Percentiles rank a stretch among this genome's conserved stretches.
Conservation (phyloP, 2,888 invertebrate genomes). For the Priocnemis perturbator region DNA sequence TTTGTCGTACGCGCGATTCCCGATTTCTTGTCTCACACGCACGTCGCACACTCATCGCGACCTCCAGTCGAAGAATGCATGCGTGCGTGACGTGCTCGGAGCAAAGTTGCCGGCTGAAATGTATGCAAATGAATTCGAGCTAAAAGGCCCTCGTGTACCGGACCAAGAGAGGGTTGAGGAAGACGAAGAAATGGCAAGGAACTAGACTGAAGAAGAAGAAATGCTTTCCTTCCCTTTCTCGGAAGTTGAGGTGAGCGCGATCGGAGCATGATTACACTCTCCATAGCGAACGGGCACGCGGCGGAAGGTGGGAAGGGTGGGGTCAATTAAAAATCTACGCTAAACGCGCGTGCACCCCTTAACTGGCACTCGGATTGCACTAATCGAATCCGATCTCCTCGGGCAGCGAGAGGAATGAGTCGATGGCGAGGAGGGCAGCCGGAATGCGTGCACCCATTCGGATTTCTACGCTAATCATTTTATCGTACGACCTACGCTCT, state of each 20-base stretch:
- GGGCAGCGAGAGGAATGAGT: constrained; percentile 2
- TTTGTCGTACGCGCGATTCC: too few species aligned
- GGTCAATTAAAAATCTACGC: constrained; percentile 55
- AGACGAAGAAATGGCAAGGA: neutral
- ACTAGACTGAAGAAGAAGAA: constrained; percentile 1
- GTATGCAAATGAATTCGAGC: constrained; percentile 59
- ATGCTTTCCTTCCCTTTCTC: too few species aligned
- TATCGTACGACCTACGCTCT: constrained; percentile 48
- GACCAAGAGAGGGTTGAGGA: neutral
- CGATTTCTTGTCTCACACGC: too few species aligned
- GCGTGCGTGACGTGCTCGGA: constrained; percentile 45
- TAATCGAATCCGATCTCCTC: constrained; percentile 33
- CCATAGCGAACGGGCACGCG: neutral
- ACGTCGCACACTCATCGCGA: too few species aligned
- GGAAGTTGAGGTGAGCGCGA: too few species aligned
- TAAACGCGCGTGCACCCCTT: constrained; percentile 37
- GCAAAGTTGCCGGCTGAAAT: constrained; percentile 23
- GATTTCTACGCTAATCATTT: constrained; percentile 63
- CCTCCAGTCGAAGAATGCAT: constrained; percentile 53
- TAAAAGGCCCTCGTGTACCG: constrained; percentile 32
- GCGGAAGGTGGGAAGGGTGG: neutral
- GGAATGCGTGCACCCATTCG: constrained; percentile 48
- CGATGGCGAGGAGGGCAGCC: neutral
- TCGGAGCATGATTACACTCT: too few species aligned
- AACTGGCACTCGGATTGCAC: constrained; percentile 31